A percentile compares a stretch with the other conserved stretches of the same genome.
Conservation (phyloP, 2,113 vertebrate species). For the Otolemur garnettii region DNA sequence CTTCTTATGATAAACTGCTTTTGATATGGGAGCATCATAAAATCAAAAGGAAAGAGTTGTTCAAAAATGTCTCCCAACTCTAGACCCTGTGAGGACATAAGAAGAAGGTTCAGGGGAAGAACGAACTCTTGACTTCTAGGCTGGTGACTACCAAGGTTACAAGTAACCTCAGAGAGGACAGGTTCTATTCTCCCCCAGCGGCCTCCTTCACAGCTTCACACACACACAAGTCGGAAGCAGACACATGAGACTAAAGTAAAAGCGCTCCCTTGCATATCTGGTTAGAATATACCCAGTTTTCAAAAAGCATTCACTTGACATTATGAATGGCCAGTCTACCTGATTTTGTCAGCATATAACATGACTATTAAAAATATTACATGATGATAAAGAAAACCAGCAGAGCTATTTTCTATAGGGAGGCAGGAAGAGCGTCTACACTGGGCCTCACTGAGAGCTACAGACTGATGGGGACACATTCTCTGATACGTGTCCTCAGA, state of each 20-base stretch:
- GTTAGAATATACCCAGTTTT: not conserved
- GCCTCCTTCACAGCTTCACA: not conserved
- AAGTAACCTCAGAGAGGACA: not conserved
- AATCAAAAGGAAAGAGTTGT: not conserved
- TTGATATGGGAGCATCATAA: not conserved
- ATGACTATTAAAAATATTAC: not conserved
- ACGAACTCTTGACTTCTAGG: not conserved
- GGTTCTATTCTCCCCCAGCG: not conserved
- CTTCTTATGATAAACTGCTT: not conserved
- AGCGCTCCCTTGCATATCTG: accelerated
- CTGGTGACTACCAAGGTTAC: too few relatives aligned
- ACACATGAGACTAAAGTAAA: too few relatives aligned
- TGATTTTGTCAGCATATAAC: not conserved
- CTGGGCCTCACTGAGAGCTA: accelerated
- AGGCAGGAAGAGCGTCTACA: not conserved
- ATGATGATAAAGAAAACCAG: not conserved
- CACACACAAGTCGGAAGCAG: too few relatives aligned
- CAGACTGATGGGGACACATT: accelerated
- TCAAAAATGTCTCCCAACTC: not conserved
- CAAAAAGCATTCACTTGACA: not conserved
- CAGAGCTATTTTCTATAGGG: not conserved
- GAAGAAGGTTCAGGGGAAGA: too few relatives aligned
- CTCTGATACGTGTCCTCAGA: not conserved
- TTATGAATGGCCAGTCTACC: not conserved
- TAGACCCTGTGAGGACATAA: not conserved